These are phyloP conservation scores for Neopelma chrysocephalum DNA, from an alignment of 2,797 vertebrate genomes.

Conservation along the genomic window DNA sequence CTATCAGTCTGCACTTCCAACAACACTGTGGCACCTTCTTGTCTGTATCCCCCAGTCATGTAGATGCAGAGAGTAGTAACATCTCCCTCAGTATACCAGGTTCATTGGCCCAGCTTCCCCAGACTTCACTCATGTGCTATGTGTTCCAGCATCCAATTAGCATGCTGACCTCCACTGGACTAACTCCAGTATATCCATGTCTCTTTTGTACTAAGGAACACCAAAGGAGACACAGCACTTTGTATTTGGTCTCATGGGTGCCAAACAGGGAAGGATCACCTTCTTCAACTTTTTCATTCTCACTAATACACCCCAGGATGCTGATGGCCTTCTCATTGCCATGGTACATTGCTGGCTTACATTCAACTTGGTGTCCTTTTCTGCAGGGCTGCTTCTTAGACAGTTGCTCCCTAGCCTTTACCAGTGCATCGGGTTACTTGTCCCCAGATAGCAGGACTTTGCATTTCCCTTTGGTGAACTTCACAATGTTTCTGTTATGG, in stretches of 20 bases:
- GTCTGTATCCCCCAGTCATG: accelerated
- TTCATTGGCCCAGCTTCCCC: not conserved
- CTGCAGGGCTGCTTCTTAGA: not conserved
- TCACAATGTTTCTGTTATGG: not conserved
- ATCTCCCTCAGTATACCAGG: not conserved
- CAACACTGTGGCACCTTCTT: not conserved
- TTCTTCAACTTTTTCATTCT: not conserved
- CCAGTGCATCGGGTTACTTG: not conserved
- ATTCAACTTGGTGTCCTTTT: not conserved
- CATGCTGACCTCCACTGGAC: not conserved
- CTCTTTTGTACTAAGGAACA: not conserved
- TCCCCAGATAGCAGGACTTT: not conserved
- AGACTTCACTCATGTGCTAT: accelerated
- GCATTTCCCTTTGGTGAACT: not conserved
- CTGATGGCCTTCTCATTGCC: not conserved
- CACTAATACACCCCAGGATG: not conserved
- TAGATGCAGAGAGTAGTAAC: not conserved
- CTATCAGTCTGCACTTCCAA: not conserved
- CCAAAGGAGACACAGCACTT: not conserved
- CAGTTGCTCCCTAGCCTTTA: not conserved
- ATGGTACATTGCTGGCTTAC: not conserved
- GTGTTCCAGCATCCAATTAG: not conserved
- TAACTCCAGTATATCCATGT: not conserved
- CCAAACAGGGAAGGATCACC: not conserved
- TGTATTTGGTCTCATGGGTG: not conserved